Evolutionary conservation across 2,113 vertebrate genomes (phyloP).

Genomic region (Cottus gobio): DNA sequence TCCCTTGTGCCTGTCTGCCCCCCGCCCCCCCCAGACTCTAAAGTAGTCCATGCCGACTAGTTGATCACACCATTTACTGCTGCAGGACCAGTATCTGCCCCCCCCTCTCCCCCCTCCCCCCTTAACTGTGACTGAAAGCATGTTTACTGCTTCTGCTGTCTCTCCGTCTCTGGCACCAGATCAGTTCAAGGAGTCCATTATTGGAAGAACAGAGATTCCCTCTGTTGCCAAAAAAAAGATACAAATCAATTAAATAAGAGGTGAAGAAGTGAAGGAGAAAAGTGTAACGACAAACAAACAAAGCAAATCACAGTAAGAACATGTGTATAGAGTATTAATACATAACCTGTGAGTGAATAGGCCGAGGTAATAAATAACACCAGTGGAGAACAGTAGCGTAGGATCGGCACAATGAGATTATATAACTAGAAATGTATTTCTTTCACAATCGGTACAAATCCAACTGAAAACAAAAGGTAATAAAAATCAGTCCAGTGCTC

Average conservation of each 20-base stretch:
- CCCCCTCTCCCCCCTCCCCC: neutral
- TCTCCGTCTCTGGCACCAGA: conserved; percentile 8
- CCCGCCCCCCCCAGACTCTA: neutral
- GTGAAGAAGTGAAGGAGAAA: neutral
- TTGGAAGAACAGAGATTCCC: conserved; percentile 17
- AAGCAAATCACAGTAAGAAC: neutral
- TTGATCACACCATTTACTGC: conserved; percentile 28
- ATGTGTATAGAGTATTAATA: neutral
- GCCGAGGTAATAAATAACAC: neutral
- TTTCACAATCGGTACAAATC: neutral
- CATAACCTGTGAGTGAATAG: neutral
- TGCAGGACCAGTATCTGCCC: conserved; percentile 10
- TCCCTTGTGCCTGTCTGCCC: conserved; percentile 18
- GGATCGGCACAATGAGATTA: neutral
- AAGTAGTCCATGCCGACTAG: neutral
- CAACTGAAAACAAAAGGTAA: neutral
- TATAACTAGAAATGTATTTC: too few relatives aligned
- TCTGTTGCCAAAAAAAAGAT: conserved; percentile 23
- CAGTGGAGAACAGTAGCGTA: too few relatives aligned
- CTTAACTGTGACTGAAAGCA: conserved; percentile 42
- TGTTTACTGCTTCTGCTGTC: conserved; percentile 24
- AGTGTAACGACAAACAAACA: neutral
- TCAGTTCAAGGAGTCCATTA: conserved; percentile 24
- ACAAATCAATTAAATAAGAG: conserved; percentile 1
- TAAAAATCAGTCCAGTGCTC: neutral